Evolutionary conservation across 2,797 vertebrate species (phyloP).

Genomic region (Sorex maritimensis): DNA sequence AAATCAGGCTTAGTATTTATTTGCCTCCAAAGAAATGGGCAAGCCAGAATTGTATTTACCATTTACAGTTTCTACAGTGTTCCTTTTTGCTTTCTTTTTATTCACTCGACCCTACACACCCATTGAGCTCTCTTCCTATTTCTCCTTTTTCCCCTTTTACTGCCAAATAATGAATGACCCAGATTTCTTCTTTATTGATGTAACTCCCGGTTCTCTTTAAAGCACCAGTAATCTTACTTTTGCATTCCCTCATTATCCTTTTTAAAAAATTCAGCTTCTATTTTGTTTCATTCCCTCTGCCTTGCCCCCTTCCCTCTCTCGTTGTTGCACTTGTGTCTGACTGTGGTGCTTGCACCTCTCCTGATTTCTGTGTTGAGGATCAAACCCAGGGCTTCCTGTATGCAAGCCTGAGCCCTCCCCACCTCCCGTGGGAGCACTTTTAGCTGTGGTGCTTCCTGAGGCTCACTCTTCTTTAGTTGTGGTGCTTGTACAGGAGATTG

Average conservation of each 20-base stretch:
- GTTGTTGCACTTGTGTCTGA: no score
- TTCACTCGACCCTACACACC: slow-evolving; percentile 57
- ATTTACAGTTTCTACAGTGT: background rate
- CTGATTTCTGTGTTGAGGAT: no score
- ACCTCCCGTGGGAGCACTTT: no score
- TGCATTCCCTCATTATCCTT: background rate
- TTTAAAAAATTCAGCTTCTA: no score
- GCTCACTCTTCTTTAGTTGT: no score
- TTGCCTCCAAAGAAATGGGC: slow-evolving; percentile 55
- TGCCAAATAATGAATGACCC: slow-evolving; percentile 44
- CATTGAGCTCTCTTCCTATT: slow-evolving; percentile 37
- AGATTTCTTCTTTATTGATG: slow-evolving; percentile 38
- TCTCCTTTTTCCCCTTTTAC: slow-evolving; percentile 42
- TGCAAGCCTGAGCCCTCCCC: no score
- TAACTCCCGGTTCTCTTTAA: background rate
- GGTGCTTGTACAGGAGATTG: no score
- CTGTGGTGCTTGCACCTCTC: no score
- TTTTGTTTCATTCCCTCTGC: no score
- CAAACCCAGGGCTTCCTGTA: no score
- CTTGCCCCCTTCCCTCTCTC: no score
- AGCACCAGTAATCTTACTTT: slow-evolving; percentile 7
- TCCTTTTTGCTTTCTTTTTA: slow-evolving; percentile 57
- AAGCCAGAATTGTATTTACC: slow-evolving; percentile 12
- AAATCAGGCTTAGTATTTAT: slow-evolving; percentile 62
- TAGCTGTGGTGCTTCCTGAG: no score